phyloP scores from a whole-genome alignment of 2,113 vertebrate species.

The Dolichallabes microphthalmus region DNA sequence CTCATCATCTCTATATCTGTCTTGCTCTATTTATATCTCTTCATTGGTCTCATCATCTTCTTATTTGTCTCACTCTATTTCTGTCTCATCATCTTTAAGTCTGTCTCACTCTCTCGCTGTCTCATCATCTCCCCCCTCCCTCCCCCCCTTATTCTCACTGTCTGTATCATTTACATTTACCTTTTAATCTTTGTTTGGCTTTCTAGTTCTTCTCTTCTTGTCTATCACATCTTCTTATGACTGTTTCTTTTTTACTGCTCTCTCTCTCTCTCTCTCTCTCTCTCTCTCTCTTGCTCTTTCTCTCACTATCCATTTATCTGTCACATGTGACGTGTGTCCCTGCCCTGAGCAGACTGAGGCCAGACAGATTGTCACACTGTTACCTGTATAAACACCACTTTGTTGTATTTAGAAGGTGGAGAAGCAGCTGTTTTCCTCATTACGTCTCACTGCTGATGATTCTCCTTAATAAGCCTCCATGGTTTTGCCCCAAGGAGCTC shows the following conservation, averaged over 20 bases:
- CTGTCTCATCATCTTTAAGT: too few species aligned
- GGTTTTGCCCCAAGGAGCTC: constrained; percentile 57
- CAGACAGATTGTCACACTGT: constrained; percentile 60
- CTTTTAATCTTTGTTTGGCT: neutral
- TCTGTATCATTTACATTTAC: neutral
- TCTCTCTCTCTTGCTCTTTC: neutral
- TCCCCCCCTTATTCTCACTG: neutral
- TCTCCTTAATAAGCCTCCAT: constrained; percentile 41
- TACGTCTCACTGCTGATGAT: constrained; percentile 65
- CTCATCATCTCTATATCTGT: neutral
- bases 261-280: neutral
- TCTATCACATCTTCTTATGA: neutral
- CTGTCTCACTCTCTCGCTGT: neutral
- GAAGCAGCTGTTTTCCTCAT: constrained; percentile 66
- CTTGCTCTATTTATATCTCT: neutral
- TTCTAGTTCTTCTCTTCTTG: neutral
- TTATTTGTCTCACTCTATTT: neutral
- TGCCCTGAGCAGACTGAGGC: neutral
- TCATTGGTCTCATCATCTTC: neutral
- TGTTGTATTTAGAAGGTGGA: constrained; percentile 70
- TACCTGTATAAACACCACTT: constrained; percentile 53
- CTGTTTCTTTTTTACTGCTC: neutral
- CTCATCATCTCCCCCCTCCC: neutral
- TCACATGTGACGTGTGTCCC: neutral
- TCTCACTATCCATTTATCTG: neutral